These are phyloP conservation scores for Jacana jacana DNA, from an alignment of 2,113 vertebrate genomes.

Conservation along the genomic window DNA sequence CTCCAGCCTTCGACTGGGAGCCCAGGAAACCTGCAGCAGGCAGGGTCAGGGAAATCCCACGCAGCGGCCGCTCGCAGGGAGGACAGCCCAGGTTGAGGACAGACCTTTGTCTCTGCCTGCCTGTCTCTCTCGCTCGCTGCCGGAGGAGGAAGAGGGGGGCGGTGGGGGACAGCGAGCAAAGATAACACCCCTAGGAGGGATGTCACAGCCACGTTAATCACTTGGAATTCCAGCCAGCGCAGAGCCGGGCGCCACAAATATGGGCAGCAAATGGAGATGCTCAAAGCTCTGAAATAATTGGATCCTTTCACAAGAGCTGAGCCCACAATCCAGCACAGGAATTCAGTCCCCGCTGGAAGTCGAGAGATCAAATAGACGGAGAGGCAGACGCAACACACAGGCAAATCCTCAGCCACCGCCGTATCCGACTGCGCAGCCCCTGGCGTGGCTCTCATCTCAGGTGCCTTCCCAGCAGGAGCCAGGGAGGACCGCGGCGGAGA, in stretches of 20 bases:
- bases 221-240: conserved; percentile 53
- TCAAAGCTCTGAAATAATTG: conserved; percentile 66
- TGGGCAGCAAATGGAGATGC: conserved; percentile 67
- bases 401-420: neutral
- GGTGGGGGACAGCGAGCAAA: conserved; percentile 54
- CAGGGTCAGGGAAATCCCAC: conserved; percentile 36
- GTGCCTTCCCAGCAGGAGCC: neutral
- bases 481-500: neutral
- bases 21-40: conserved; percentile 31
- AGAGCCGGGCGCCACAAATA: conserved; percentile 31
- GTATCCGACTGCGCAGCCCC: neutral
- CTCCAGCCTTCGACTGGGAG: neutral
- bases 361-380: conserved; percentile 23
- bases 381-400: conserved; percentile 7
- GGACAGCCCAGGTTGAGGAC: conserved; percentile 60
- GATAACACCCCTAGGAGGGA: conserved; percentile 68
- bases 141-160: conserved; percentile 49
- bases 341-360: conserved; percentile 56
- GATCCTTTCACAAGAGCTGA: conserved; percentile 58
- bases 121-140: conserved; percentile 32
- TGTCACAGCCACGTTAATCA: conserved; percentile 64
- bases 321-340: conserved; percentile 61
- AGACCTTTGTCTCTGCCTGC: conserved; percentile 67
- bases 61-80: conserved; percentile 17
- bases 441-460: neutral